Evolutionary conservation across 2,797 vertebrate genomes (phyloP).

Genomic region (Microhierax caerulescens): DNA sequence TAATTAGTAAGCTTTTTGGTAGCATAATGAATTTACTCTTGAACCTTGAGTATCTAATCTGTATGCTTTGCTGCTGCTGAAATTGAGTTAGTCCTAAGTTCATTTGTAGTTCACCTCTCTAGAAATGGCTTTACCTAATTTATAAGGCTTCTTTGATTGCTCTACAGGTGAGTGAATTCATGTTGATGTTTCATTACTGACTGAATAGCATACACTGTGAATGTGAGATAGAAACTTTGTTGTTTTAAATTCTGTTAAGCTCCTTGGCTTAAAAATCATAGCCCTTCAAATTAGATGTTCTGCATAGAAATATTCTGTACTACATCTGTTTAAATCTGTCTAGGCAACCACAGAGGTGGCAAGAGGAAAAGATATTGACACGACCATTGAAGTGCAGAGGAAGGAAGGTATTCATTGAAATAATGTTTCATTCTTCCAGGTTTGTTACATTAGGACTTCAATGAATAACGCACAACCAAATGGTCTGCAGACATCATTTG

Average conservation of each 20-base stretch:
- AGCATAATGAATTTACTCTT: neutral
- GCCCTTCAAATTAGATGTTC: neutral
- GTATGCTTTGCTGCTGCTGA: neutral
- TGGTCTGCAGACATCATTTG: neutral
- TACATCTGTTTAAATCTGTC: neutral
- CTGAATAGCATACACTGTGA: neutral
- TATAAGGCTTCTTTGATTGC: neutral
- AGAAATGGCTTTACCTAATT: neutral
- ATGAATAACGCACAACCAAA: neutral
- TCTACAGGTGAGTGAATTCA: neutral
- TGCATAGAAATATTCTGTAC: neutral
- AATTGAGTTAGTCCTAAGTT: neutral
- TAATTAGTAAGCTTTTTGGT: neutral
- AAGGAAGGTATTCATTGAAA: neutral
- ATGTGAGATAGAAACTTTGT: neutral
- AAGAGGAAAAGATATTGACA: neutral
- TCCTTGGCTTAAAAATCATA: neutral
- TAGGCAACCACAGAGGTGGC: neutral
- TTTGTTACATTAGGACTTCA: neutral
- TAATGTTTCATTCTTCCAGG: neutral
- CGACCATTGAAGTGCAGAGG: neutral
- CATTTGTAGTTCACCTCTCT: neutral
- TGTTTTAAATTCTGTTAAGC: neutral
- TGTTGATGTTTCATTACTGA: neutral
- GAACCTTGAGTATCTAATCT: neutral